These are phyloP conservation scores for Entomobrya multifasciata DNA, from an alignment of 2,888 invertebrate species.

Conservation along the genomic window DNA sequence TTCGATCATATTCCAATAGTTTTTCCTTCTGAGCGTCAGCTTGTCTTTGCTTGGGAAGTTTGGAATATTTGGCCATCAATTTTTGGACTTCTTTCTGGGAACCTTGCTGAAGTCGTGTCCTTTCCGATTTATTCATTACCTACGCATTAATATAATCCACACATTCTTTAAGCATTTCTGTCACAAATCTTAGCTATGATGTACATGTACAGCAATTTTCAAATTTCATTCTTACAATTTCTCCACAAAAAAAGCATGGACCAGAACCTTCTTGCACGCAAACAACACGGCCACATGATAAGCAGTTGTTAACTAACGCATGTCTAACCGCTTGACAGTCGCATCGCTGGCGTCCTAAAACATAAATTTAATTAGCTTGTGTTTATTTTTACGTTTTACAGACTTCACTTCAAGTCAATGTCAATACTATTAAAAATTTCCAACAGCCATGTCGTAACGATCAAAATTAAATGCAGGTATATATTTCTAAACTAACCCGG, in stretches of 20 bases:
- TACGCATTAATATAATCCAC: no score
- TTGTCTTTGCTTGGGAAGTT: constrained; percentile 82
- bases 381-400: no score
- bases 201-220: no score
- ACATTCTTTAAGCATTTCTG: no score
- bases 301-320: constrained; percentile 94
- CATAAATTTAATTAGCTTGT: no score
- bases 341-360: constrained; percentile 90
- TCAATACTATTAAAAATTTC: no score
- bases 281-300: constrained; percentile 95
- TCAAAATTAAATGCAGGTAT: no score
- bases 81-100: constrained; percentile 87
- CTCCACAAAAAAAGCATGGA: constrained; percentile 95
- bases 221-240: constrained; percentile 89
- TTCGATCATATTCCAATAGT: constrained; percentile 91
- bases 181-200: no score
- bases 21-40: constrained; percentile 90
- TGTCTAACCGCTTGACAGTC: constrained; percentile 96
- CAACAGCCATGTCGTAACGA: no score
- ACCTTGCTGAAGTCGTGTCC: constrained; percentile 85
- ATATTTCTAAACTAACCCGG: constrained; percentile 76
- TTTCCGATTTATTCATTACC: constrained; percentile 76
- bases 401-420: not conserved
- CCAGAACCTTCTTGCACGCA: constrained; percentile 97
- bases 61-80: constrained; percentile 81